These are phyloP conservation scores for Parasteatoda tepidariorum DNA, from an alignment of 1,140 invertebrate genomes.

Conservation along the genomic window DNA sequence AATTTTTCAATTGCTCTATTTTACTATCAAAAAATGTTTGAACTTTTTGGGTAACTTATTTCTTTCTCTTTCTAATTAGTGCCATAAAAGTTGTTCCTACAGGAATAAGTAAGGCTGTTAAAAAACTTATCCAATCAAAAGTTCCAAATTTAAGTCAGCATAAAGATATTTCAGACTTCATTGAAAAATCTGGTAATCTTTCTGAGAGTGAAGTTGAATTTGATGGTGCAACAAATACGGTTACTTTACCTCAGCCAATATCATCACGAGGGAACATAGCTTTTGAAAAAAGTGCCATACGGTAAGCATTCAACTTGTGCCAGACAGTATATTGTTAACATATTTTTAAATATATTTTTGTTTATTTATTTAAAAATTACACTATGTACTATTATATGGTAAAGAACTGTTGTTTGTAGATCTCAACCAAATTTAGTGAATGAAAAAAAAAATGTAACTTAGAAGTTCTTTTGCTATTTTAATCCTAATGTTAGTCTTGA, in stretches of 20 bases:
- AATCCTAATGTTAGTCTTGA: too few relatives aligned
- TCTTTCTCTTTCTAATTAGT: conserved; percentile 65
- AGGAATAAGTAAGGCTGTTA: conserved; percentile 90
- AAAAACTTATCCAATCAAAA: conserved; percentile 91
- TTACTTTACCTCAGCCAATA: conserved; percentile 72
- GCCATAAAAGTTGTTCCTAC: conserved; percentile 77
- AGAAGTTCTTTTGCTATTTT: too few relatives aligned
- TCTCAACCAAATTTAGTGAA: not conserved
- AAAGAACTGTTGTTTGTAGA: not conserved
- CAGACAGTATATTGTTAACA: not conserved
- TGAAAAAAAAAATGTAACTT: not conserved
- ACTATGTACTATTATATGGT: not conserved
- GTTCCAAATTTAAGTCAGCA: conserved; percentile 90
- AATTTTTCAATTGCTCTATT: too few relatives aligned
- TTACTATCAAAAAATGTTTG: too few relatives aligned
- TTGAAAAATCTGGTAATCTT: conserved; percentile 76
- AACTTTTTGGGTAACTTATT: too few relatives aligned
- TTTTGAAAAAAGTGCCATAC: conserved; percentile 80
- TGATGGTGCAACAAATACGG: conserved; percentile 69
- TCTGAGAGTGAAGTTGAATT: conserved; percentile 96
- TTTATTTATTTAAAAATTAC: not conserved
- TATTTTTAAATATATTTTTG: not conserved
- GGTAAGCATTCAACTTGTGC: conserved; percentile 63
- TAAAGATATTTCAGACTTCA: conserved; percentile 90
- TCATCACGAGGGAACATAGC: conserved; percentile 82